Evolutionary conservation across 2,888 invertebrate species (phyloP), one percentile per base, ranked within the genome.

Genomic region (Leptinotarsa tumamoca): DNA sequence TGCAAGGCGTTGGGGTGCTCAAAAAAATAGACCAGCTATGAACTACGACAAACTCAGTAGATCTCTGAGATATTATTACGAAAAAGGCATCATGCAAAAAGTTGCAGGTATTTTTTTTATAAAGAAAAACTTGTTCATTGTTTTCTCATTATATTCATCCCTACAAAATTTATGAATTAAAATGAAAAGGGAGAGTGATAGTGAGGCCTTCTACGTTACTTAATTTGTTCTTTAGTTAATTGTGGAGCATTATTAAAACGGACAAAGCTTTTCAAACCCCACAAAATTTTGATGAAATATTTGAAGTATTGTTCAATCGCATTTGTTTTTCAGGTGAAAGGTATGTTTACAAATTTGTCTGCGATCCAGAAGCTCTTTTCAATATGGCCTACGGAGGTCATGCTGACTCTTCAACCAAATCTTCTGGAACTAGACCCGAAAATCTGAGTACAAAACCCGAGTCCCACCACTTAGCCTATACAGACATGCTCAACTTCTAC

Each of bases 51-150:
- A 98, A 88, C 89, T 98, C 68, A 97, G 97, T 56, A 91, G 98
- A 10, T 98, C 98, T 0, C 90, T 98, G 58, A 92, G 98, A n/a
- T 98, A 98, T 85, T 98, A 98, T 87, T 98, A 98, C 87, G 98
- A 98, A 88, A 98, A 98, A 87, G 98, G 98, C n/a, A 98, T 98
- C 85, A 98, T 98, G 97, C 98, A 98, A 89, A 98, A 98, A 89
- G 98, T 98, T 0, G 96, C 96, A 73, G 97, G 95, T 91, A 88
- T 7, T 52, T 52, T 17, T 51, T 3, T 2, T 0, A 33, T 7
- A 33, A 7, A 33, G 17, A 51, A 51, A 51, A 17, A 1, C 4
- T 51, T 51, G 17, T 17, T 17, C 51, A 52, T 52, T 52, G 5
- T 52, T n/a, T 0, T 4, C 7, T 4, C 52, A 52, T 4, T 43